Evolutionary conservation across 2,888 invertebrate genomes (phyloP).

Genomic region (Sinohyriopsis cumingii): DNA sequence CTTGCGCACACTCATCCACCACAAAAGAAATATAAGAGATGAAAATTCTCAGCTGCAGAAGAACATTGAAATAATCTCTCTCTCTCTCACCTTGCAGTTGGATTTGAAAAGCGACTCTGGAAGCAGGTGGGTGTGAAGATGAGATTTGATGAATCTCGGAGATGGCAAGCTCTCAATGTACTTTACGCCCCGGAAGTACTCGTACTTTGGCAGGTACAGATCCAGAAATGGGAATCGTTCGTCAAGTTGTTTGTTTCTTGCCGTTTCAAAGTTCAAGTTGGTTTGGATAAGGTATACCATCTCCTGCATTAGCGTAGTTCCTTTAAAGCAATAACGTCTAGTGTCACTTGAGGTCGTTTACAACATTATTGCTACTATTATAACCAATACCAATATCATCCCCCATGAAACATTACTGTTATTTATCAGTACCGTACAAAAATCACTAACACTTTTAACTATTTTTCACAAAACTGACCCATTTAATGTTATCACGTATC

Average conservation of each 20-base stretch:
- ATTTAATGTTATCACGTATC: no score
- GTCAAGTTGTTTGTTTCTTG: conserved; percentile 12
- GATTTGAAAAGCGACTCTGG: conserved; percentile 14
- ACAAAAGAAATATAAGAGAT: no score
- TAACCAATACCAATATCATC: no score
- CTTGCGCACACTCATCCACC: no score
- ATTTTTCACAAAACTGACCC: no score
- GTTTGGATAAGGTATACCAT: conserved; percentile 20
- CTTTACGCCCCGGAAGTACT: conserved; percentile 16
- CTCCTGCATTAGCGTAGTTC: conserved; percentile 26
- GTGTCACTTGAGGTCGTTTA: no score
- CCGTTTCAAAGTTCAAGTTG: conserved; percentile 14
- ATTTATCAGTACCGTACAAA: no score
- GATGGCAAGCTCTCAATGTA: conserved; percentile 11
- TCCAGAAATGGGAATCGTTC: conserved; percentile 29
- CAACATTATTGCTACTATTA: no score
- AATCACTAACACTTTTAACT: no score
- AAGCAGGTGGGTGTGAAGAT: conserved; percentile 26
- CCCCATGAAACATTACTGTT: no score
- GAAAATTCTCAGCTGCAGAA: no score
- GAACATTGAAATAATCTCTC: conserved; percentile 1
- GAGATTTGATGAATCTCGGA: conserved; percentile 25
- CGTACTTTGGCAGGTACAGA: conserved; percentile 8
- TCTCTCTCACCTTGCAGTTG: conserved; percentile 19
- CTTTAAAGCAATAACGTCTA: conserved; percentile 1